A percentile compares a stretch with the other conserved stretches of the same genome.
phyloP scores from a whole-genome alignment of 2,113 vertebrate genomes.

The Illadopsis cleaveri region DNA sequence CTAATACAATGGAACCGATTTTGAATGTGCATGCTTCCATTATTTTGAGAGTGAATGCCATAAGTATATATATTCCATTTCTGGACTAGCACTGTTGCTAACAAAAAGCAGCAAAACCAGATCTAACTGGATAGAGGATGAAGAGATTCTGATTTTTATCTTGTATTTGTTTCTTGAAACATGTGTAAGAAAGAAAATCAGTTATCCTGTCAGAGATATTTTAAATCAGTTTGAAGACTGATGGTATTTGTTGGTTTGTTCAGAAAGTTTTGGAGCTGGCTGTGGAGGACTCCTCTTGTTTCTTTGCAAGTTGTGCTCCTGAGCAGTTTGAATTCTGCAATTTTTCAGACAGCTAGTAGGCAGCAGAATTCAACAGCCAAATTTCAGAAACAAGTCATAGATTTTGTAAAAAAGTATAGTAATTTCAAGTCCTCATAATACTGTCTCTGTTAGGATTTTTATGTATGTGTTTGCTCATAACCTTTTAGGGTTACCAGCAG shows the following conservation, averaged over 20 bases:
- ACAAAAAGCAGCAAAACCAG: background rate
- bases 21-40: background rate
- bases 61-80: background rate
- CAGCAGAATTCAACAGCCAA: background rate
- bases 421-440: background rate
- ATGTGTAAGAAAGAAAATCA: background rate
- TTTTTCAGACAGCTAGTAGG: background rate
- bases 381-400: background rate
- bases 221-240: background rate
- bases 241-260: background rate
- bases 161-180: background rate
- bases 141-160: background rate
- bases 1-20: background rate
- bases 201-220: background rate
- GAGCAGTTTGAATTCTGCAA: background rate
- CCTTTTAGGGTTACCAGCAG: slow-evolving; percentile 84
- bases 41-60: background rate
- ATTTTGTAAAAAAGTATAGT: background rate
- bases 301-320: background rate
- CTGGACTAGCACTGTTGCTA: background rate
- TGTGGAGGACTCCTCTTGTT: background rate
- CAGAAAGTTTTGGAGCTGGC: background rate
- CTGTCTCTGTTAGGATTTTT: background rate
- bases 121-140: background rate
- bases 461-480: background rate